Base-by-base conservation (phyloP, 2,113 vertebrate genomes). In the Poeciliopsis occidentalis region DNA sequence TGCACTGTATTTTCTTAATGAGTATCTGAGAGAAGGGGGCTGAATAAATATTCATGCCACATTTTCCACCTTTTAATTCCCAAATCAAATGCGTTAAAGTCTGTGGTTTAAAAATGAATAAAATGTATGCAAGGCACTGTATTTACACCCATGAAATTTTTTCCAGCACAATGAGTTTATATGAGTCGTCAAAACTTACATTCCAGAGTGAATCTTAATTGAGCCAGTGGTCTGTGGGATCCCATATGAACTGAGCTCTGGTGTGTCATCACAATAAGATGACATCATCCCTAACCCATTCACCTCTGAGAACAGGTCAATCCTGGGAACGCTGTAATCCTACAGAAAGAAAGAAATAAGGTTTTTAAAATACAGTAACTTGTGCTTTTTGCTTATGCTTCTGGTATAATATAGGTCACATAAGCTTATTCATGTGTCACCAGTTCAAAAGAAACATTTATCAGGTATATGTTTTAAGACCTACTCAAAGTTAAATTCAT, bases 121-220 rank as follows among this genome's bases (percentile, higher is more conserved):
- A 41, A 41, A 15, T 41, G 10, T 41, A 12, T 41, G 13, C 4
- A 15, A 41, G 39, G 39, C 39, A 41, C 39, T 15, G 44, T 19
- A 19, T 47, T 47, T 19, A 47, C 13, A 47, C 13, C 44, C 17
- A 6, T 6, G 17, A 47, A 47, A 19, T 6, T 11, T n/a, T 7
- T 24, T 10, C 22, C 7, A 24, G 3, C 19, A 57, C 8, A 4
- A 2, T 3, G 5, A n/a, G 24, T 31, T 37, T 37, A 3, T 37
- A 11, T 37, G 44, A 10, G 15, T 39, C 15, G 27, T 57, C 4
- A 76, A 73, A 84, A 96, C 97, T 97, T 94, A 99, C 98, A 90
- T 94, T 94, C 98, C 97, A 87, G 96, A 96, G 64, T 96, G 95
- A 44, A 99, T 96, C 93, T 95, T 96, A 77, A 99, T 96, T 78